These are phyloP conservation scores for Drosophila kambysellisi DNA, from an alignment of 2,888 invertebrate species.

Conservation along the genomic window DNA sequence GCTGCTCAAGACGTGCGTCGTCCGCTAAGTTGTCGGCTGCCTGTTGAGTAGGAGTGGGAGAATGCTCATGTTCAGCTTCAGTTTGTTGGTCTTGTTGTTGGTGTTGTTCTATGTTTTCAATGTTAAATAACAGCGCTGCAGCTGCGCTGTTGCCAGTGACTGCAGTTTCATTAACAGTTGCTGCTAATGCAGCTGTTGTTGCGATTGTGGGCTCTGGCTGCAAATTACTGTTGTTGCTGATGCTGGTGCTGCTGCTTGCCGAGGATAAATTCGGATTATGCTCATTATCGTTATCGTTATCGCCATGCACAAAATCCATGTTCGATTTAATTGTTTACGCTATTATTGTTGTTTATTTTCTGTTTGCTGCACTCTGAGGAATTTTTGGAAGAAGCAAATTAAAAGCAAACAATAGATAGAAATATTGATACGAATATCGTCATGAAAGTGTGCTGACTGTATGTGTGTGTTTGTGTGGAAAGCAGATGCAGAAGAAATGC, in stretches of 20 bases:
- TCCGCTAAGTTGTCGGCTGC: conserved; percentile 18
- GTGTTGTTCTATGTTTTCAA: conserved; percentile 46
- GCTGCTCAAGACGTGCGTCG: conserved; percentile 23
- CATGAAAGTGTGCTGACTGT: conserved; percentile 29
- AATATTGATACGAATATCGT: conserved; percentile 34
- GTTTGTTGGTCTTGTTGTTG: conserved; percentile 38
- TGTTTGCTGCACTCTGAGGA: conserved; percentile 41
- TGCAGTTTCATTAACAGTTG: conserved; percentile 44
- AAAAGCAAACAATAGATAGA: conserved; percentile 51
- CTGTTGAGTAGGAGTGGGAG: conserved; percentile 78
- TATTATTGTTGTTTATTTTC: conserved; percentile 30
- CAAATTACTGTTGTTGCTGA: conserved; percentile 59
- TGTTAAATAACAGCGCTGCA: conserved; percentile 40
- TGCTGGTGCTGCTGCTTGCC: conserved; percentile 77
- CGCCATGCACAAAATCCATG: conserved; percentile 62
- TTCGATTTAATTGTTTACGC: conserved; percentile 32
- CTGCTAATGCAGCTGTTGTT: conserved; percentile 41
- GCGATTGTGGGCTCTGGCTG: conserved; percentile 37
- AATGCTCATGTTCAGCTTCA: conserved; percentile 68
- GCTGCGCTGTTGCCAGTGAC: conserved; percentile 32
- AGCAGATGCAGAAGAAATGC: conserved; percentile 39
- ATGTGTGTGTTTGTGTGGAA: conserved; percentile 21
- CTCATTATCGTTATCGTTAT: conserved; percentile 75
- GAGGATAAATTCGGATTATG: conserved; percentile 71
- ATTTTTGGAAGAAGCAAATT: conserved; percentile 54